phyloP scores from a whole-genome alignment of 2,888 invertebrate species.

The Rotaria sp. region DNA sequence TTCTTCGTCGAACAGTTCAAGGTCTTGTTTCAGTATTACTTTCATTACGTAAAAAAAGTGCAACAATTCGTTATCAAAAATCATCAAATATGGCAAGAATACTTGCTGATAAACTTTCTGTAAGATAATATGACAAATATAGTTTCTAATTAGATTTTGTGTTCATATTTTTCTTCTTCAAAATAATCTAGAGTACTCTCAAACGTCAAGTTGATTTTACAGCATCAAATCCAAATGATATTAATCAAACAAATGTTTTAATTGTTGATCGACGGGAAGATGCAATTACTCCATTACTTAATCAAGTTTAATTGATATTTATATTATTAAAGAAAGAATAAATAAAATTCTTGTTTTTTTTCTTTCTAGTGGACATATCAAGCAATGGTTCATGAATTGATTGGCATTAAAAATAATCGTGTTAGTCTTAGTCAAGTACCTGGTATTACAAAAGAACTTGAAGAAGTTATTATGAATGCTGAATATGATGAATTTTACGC shows the following conservation, averaged over 20 bases:
- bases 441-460: slow-evolving; percentile 76
- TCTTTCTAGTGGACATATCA: slow-evolving; percentile 88
- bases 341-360: not conserved
- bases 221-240: slow-evolving; percentile 67
- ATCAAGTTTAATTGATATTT: slow-evolving; percentile 62
- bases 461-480: slow-evolving; percentile 83
- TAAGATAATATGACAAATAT: slow-evolving; percentile 44
- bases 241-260: slow-evolving; percentile 59
- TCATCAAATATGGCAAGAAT: slow-evolving; percentile 76
- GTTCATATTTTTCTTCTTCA: too few species aligned
- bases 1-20: slow-evolving; percentile 72
- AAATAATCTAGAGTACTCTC: slow-evolving; percentile 64
- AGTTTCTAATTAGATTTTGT: too few species aligned
- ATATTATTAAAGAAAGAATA: too few species aligned
- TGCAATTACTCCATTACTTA: slow-evolving; percentile 85
- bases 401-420: slow-evolving; percentile 84
- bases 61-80: slow-evolving; percentile 77
- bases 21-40: slow-evolving; percentile 77
- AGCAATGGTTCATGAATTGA: slow-evolving; percentile 96
- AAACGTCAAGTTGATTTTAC: slow-evolving; percentile 78
- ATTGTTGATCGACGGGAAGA: slow-evolving; percentile 88
- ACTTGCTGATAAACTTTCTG: slow-evolving; percentile 73
- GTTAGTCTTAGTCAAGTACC: slow-evolving; percentile 78
- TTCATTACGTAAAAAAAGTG: slow-evolving; percentile 75
- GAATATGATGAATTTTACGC: slow-evolving; percentile 96